Evolutionary conservation across 2,113 vertebrate species (phyloP).

Genomic region (Argyrosomus japonicus): DNA sequence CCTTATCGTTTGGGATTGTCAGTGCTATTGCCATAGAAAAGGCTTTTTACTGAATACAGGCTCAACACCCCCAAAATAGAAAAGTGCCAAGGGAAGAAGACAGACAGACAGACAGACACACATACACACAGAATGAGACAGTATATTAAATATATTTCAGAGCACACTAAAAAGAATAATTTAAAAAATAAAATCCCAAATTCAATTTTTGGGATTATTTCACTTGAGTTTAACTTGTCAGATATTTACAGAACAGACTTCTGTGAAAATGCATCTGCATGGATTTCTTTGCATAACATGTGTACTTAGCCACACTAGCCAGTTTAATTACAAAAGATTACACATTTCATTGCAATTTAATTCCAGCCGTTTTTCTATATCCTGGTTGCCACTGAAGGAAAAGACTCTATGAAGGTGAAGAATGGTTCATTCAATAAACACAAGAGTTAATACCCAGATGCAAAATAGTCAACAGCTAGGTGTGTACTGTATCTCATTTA

Average conservation of each 20-base stretch:
- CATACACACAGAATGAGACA: neutral
- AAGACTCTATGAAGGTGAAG: neutral
- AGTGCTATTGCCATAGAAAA: conserved; percentile 48
- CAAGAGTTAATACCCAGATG: conserved; percentile 1
- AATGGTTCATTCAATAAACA: neutral
- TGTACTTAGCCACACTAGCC: neutral
- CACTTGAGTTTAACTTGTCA: neutral
- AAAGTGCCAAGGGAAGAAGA: neutral
- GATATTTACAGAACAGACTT: neutral
- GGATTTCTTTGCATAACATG: neutral
- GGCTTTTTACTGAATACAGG: conserved; percentile 43
- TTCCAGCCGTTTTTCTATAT: neutral
- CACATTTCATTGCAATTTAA: neutral
- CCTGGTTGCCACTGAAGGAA: neutral
- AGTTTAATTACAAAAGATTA: neutral
- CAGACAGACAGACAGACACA: neutral
- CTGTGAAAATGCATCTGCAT: neutral
- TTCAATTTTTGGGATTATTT: neutral
- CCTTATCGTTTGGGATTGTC: conserved; percentile 67
- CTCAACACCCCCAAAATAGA: conserved; percentile 28
- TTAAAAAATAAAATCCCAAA: conserved; percentile 17
- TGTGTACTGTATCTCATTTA: neutral
- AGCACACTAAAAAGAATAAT: neutral
- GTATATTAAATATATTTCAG: conserved; percentile 16
- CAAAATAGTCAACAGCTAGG: neutral